Evolutionary conservation across 2,113 vertebrate genomes (phyloP).

Genomic region (Oncorhynchus clarkii): DNA sequence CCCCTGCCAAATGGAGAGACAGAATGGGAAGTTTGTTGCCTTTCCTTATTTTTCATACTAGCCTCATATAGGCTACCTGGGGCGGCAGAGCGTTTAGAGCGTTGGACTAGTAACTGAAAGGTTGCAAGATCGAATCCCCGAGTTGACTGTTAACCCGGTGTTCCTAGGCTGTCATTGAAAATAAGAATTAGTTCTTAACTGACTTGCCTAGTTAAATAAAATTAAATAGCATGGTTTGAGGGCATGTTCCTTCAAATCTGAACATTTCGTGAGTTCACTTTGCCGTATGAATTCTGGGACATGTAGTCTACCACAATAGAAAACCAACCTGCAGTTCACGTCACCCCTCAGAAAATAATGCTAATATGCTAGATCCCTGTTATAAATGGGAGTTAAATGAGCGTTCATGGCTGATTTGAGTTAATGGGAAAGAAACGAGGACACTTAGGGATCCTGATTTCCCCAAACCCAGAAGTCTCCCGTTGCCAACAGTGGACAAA

Average conservation of each 20-base stretch:
- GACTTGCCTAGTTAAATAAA: too few species aligned
- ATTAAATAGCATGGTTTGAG: background rate
- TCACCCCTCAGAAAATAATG: conserved; percentile 36
- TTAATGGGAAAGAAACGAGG: conserved; percentile 63
- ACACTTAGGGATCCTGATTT: conserved; percentile 63
- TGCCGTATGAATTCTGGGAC: too few species aligned
- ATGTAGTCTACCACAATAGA: conserved; percentile 24
- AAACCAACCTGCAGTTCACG: conserved; percentile 7
- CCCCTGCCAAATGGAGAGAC: conserved; percentile 85
- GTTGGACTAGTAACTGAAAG: too few species aligned
- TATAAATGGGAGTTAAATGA: conserved; percentile 60
- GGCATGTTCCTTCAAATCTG: too few species aligned
- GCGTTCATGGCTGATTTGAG: conserved; percentile 57
- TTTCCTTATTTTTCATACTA: conserved; percentile 21
- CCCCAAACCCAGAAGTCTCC: conserved; percentile 66
- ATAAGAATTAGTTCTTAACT: too few species aligned
- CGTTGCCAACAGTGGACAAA: conserved; percentile 72
- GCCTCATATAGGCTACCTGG: background rate
- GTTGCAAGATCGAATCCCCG: too few species aligned
- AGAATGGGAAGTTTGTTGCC: conserved; percentile 57
- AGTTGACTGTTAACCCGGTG: too few species aligned
- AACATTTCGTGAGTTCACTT: too few species aligned
- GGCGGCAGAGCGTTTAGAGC: too few species aligned
- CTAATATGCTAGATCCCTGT: conserved; percentile 17
- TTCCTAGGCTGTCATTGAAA: too few species aligned